phyloP scores from a whole-genome alignment of 2,113 vertebrate genomes.

The Poicephalus meyeri region DNA sequence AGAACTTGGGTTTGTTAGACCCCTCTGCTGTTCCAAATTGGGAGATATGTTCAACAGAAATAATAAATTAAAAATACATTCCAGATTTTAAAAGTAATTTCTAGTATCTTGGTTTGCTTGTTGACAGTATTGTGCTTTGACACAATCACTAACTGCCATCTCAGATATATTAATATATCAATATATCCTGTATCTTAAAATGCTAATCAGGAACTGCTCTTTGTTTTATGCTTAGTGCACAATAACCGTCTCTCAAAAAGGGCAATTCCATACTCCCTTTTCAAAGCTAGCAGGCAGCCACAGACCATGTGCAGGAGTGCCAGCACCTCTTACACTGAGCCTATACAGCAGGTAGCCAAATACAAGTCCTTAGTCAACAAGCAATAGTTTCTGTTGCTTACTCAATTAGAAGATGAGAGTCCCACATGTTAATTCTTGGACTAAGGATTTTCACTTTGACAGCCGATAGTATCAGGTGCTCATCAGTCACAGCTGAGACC shows the following conservation, averaged over 20 bases:
- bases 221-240: not conserved
- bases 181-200: not conserved
- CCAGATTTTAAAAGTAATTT: not conserved
- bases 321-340: not conserved
- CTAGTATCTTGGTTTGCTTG: not conserved
- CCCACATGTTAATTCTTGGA: not conserved
- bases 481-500: not conserved
- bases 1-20: not conserved
- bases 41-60: not conserved
- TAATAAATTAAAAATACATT: not conserved
- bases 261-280: not conserved
- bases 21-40: not conserved
- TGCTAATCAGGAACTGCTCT: not conserved
- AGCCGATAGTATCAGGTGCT: not conserved
- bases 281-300: not conserved
- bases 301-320: not conserved
- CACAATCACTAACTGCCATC: not conserved
- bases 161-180: not conserved
- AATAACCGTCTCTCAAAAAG: not conserved
- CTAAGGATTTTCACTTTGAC: not conserved
- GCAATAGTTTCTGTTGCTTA: not conserved
- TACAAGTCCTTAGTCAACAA: not conserved
- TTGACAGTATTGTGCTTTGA: not conserved
- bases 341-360: not conserved
- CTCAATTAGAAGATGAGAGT: not conserved